Evolutionary conservation across 2,797 vertebrate species (phyloP).

Genomic region (Melanogrammus aeglefinus): DNA sequence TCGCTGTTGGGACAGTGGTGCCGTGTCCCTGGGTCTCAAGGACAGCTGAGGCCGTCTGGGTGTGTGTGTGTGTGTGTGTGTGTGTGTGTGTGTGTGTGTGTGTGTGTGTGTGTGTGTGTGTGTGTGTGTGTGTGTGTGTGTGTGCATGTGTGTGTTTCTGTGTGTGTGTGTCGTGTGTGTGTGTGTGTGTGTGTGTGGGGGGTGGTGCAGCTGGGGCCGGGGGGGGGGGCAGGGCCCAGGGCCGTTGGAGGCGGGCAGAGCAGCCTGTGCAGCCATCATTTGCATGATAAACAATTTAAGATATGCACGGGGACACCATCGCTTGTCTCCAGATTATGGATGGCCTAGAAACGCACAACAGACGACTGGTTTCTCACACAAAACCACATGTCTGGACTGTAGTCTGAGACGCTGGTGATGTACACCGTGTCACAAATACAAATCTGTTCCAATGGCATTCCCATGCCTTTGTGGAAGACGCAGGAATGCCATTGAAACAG

Average conservation of each 20-base stretch:
- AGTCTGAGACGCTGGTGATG: constrained; percentile 34
- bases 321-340: constrained; percentile 71
- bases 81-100: too few relatives aligned
- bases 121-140: too few relatives aligned
- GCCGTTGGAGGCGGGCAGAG: constrained; percentile 66
- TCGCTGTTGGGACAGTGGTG: background rate
- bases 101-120: too few relatives aligned
- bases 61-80: too few relatives aligned
- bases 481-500: constrained; percentile 15
- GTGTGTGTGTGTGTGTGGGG: background rate
- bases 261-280: constrained; percentile 66
- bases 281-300: constrained; percentile 81
- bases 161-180: too few relatives aligned
- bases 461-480: constrained; percentile 7
- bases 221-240: constrained; percentile 62
- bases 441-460: constrained; percentile 1
- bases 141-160: too few relatives aligned
- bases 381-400: constrained; percentile 27
- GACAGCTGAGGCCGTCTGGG: background rate
- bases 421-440: constrained; percentile 17
- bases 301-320: constrained; percentile 70
- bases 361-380: constrained; percentile 67
- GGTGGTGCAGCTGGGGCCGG: constrained; percentile 66
- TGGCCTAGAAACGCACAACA: constrained; percentile 67
- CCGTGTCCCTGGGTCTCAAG: constrained; percentile 4